Percentiles rank a stretch among this genome's conserved stretches.
phyloP scores from a whole-genome alignment of 2,797 vertebrate genomes.

The Parotocinclus haroldoi region DNA sequence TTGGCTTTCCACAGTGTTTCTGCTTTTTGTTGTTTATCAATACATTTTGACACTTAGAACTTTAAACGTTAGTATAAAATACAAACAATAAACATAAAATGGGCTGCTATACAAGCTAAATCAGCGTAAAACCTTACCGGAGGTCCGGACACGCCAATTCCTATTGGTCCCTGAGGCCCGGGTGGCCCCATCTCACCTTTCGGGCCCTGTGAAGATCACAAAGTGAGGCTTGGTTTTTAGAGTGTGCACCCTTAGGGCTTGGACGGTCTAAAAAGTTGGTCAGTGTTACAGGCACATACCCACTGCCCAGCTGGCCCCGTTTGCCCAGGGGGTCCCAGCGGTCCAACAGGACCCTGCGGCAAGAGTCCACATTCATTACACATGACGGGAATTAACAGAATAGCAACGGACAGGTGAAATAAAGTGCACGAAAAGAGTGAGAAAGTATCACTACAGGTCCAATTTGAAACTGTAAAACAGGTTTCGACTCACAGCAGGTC shows the following conservation, averaged over 20 bases:
- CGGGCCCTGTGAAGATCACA: constrained; percentile 68
- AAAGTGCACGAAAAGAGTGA: neutral
- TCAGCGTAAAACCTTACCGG: constrained; percentile 66
- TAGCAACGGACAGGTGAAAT: neutral
- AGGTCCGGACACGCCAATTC: constrained; percentile 67
- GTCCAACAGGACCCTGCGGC: constrained; percentile 63
- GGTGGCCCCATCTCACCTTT: constrained; percentile 70
- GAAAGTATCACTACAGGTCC: too few relatives aligned
- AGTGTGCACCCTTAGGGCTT: neutral
- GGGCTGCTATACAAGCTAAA: too few relatives aligned
- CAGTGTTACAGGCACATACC: constrained; percentile 49
- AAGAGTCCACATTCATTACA: constrained; percentile 5
- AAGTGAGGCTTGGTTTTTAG: constrained; percentile 7
- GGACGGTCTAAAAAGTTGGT: neutral
- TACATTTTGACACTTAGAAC: too few relatives aligned
- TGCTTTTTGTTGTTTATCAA: too few relatives aligned
- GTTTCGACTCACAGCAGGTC: constrained; percentile 50
- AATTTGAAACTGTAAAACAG: too few relatives aligned
- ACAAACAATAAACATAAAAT: too few relatives aligned
- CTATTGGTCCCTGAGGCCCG: constrained; percentile 76
- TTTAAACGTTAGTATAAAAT: too few relatives aligned
- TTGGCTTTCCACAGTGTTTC: too few relatives aligned
- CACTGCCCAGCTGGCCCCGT: constrained; percentile 61
- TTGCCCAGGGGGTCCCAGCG: constrained; percentile 58
- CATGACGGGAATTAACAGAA: neutral